A percentile compares a stretch with the other conserved stretches of the same genome.
phyloP scores from a whole-genome alignment of 2,888 invertebrate species.

The Elegia similella region DNA sequence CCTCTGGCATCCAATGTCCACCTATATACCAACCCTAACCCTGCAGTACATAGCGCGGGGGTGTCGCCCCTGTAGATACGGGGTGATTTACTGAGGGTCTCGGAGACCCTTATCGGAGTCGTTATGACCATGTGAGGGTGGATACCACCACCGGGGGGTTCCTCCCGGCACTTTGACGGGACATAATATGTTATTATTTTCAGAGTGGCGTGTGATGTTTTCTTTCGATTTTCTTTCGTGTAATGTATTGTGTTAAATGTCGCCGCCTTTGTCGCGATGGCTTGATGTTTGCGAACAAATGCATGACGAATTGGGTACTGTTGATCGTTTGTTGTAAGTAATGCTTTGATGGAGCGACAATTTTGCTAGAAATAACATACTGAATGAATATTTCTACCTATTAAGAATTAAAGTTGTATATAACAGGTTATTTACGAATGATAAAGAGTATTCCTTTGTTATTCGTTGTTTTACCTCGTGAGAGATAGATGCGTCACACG shows the following conservation, averaged over 20 bases:
- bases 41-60: conserved; percentile 51
- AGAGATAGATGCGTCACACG: too few species aligned
- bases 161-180: conserved; percentile 62
- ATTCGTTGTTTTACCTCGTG: too few species aligned
- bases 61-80: conserved; percentile 68
- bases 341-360: not conserved
- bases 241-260: conserved; percentile 20
- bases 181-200: conserved; percentile 78
- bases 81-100: conserved; percentile 78
- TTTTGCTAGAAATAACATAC: too few species aligned
- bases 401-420: too few species aligned
- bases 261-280: conserved; percentile 2
- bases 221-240: conserved; percentile 55
- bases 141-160: conserved; percentile 52
- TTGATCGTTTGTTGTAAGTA: not conserved
- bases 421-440: too few species aligned
- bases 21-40: conserved; percentile 25
- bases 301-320: conserved; percentile 13
- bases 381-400: too few species aligned
- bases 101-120: conserved; percentile 77
- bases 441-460: too few species aligned
- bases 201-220: conserved; percentile 53
- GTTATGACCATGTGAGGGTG: conserved; percentile 82
- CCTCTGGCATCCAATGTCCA: conserved; percentile 11
- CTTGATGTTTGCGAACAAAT: conserved; percentile 4